Conservation (phyloP, 2,113 vertebrate genomes). For the Hystrix brachyura region DNA sequence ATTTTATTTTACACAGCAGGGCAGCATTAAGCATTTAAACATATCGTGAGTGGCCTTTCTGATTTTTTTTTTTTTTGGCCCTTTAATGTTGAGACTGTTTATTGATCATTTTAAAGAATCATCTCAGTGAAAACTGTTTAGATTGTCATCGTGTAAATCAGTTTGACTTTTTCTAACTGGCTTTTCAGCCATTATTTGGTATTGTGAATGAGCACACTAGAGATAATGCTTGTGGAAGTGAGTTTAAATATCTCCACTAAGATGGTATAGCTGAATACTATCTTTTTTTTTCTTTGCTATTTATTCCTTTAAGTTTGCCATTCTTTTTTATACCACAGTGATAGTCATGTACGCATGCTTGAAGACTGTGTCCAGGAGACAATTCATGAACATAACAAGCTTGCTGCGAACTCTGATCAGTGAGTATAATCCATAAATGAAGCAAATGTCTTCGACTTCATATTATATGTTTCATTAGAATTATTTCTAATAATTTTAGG, state of each 20-base stretch:
- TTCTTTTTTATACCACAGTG: constrained; percentile 87
- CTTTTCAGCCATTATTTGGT: constrained; percentile 26
- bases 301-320: constrained; percentile 25
- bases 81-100: constrained; percentile 37
- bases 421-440: constrained; percentile 86
- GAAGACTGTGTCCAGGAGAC: constrained; percentile 99
- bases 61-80: background rate
- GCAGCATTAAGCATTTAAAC: background rate
- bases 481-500: constrained; percentile 2
- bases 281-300: constrained; percentile 6
- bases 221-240: background rate
- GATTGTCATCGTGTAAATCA: background rate
- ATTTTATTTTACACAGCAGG: background rate
- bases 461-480: constrained; percentile 9
- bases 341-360: constrained; percentile 98
- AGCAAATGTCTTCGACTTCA: background rate
- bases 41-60: background rate
- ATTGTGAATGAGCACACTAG: background rate
- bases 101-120: constrained; percentile 26
- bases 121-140: constrained; percentile 30
- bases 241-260: background rate
- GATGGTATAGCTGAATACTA: background rate
- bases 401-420: constrained; percentile 98
- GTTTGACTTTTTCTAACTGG: constrained; percentile 14
- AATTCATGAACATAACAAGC: constrained; percentile 97